Evolutionary conservation across 2,888 invertebrate genomes (phyloP).

Genomic region (Tetheella fluctuosa): DNA sequence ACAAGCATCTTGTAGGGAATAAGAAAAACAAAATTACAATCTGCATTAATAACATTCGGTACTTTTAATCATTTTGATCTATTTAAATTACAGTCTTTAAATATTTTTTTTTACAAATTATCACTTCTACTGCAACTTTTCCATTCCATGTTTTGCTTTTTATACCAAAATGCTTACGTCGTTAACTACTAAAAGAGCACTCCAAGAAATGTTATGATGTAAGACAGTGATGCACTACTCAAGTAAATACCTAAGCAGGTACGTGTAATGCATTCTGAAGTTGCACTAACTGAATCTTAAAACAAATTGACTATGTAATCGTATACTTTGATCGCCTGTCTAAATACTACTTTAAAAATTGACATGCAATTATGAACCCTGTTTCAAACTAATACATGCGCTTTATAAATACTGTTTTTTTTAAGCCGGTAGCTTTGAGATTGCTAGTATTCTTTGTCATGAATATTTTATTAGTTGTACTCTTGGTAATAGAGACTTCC

Average conservation of each 20-base stretch:
- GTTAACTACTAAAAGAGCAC: background rate
- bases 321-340: background rate
- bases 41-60: no score
- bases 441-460: background rate
- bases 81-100: no score
- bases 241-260: conserved; percentile 32
- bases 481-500: background rate
- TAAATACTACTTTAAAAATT: background rate
- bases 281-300: conserved; percentile 8
- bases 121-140: background rate
- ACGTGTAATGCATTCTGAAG: conserved; percentile 17
- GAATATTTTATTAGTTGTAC: conserved; percentile 6
- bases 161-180: background rate
- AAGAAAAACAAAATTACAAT: no score
- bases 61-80: no score
- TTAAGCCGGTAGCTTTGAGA: background rate
- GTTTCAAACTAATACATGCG: background rate
- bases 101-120: background rate
- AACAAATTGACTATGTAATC: background rate
- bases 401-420: background rate
- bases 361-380: background rate
- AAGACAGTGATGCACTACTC: conserved; percentile 32
- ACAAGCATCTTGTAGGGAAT: no score
- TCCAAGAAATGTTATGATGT: conserved; percentile 37
- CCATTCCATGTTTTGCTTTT: background rate